A percentile compares a stretch with the other conserved stretches of the same genome.
Evolutionary conservation across 2,888 invertebrate genomes (phyloP).

Genomic region (Hipparchia sbordonii): DNA sequence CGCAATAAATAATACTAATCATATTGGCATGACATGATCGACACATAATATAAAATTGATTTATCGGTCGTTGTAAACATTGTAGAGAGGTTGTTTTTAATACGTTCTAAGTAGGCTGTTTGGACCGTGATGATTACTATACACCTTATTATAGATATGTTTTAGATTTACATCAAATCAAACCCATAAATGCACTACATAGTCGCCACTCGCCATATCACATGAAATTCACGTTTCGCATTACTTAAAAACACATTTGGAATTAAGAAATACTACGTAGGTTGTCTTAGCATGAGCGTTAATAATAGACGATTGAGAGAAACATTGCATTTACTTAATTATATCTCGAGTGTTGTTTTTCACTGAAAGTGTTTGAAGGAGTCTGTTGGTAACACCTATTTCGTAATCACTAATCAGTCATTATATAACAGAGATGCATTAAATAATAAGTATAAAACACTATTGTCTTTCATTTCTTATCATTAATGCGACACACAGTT

Average conservation of each 20-base stretch:
- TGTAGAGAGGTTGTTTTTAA: slow-evolving; percentile 32
- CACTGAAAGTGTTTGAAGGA: slow-evolving; percentile 13
- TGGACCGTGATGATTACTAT: slow-evolving; percentile 14
- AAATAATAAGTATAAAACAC: slow-evolving; percentile 1
- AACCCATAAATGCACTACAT: not conserved
- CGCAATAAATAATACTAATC: not conserved
- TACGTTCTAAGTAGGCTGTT: slow-evolving; percentile 27
- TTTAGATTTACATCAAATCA: not conserved
- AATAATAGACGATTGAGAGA: not conserved
- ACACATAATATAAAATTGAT: slow-evolving; percentile 24
- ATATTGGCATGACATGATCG: slow-evolving; percentile 29
- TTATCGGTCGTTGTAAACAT: slow-evolving; percentile 28
- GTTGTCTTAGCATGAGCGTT: not conserved
- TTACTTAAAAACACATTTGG: slow-evolving; percentile 14
- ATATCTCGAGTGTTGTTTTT: slow-evolving; percentile 8
- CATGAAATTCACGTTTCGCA: not conserved
- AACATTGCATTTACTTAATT: not conserved
- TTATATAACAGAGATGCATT: slow-evolving; percentile 13
- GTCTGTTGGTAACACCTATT: slow-evolving; percentile 13
- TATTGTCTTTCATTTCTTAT: slow-evolving; percentile 6
- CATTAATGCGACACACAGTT: slow-evolving; percentile 8
- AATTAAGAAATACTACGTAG: slow-evolving; percentile 12
- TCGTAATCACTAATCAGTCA: not conserved
- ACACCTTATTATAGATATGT: slow-evolving; percentile 1
- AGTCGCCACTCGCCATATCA: not conserved